Evolutionary conservation across 1,140 invertebrate genomes (phyloP).

Genomic region (Brachionus sp.): DNA sequence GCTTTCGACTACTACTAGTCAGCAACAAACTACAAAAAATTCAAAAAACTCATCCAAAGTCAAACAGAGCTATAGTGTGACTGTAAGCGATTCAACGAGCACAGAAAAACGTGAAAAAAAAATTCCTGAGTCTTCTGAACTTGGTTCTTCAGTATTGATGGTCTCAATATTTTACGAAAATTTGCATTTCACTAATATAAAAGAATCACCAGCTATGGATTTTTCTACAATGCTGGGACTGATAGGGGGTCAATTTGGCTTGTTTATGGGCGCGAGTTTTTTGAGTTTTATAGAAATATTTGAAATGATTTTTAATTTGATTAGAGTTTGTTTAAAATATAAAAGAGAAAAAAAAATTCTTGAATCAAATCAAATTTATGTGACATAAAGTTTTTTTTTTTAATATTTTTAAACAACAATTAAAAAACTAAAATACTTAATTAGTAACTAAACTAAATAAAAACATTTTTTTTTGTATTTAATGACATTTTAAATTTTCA

Average conservation of each 20-base stretch:
- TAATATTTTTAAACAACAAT: no score
- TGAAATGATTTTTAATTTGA: neutral
- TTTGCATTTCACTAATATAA: neutral
- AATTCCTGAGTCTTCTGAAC: neutral
- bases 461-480: no score
- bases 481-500: no score
- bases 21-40: no score
- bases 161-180: neutral
- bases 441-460: no score
- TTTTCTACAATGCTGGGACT: neutral
- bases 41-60: neutral
- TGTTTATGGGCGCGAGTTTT: slow-evolving; percentile 24
- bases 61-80: neutral
- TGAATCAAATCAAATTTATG: no score
- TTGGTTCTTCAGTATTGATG: neutral
- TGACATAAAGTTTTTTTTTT: no score
- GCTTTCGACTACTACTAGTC: neutral
- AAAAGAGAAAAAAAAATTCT: neutral
- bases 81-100: neutral
- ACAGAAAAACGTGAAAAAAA: neutral
- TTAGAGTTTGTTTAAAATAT: neutral
- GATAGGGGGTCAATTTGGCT: neutral
- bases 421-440: no score
- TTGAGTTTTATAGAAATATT: slow-evolving; percentile 7
- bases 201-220: neutral